Base-by-base conservation (phyloP, 53 echinoderm and acorn worm species). In the Temnopleurus reevesii region DNA sequence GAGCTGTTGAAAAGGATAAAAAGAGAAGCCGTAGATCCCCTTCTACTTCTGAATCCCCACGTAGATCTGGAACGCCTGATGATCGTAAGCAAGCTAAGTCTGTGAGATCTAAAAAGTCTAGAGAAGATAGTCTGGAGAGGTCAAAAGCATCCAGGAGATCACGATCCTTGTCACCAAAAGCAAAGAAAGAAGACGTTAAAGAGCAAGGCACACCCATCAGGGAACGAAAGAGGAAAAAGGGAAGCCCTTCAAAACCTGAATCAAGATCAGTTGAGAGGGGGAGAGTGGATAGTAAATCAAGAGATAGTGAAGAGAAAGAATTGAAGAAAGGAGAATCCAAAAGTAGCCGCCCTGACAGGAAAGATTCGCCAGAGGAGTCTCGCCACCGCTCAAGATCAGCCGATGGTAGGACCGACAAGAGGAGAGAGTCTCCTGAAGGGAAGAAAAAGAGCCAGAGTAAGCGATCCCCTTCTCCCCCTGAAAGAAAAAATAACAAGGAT, bases 141-240 rank as follows among this genome's bases (percentile, higher is more conserved):
- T 55, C 53, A 76, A 91, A 81, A 18, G 31, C 63, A 9, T 61
- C 90, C 21, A 81, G 81, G 51, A 80, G 55, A 54, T 81, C 80
- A 45, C 26, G 81, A 19, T 81, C 81, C 29, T 41, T 45, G 6
- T 90, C 90, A 44, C 90, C 90, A 19, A 90, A 60, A 61, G 21
- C 31, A 13, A 90, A 80, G 53, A 60, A 61, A 26, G 46, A 82
- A 59, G 81, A 79, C 46, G 23, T 19, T 45, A 30, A 38, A 15
- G 64, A 82, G 23, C 31, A 83, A 17, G 19, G 56, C 12, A 56
- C 34, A n/a, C 83, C 54, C 10, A 33, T 55, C 5, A 83, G 85
- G 27, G 85, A 85, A 59, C 59, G 85, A 85, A 85, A 85, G 27
- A 43, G 85, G 29, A 85, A 85, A 61, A 36, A 60, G 34, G 45